Percentiles rank a stretch among this genome's conserved stretches.
These are phyloP conservation scores for Lateolabrax maculatus DNA, from an alignment of 2,797 vertebrate genomes.

Conservation along the genomic window DNA sequence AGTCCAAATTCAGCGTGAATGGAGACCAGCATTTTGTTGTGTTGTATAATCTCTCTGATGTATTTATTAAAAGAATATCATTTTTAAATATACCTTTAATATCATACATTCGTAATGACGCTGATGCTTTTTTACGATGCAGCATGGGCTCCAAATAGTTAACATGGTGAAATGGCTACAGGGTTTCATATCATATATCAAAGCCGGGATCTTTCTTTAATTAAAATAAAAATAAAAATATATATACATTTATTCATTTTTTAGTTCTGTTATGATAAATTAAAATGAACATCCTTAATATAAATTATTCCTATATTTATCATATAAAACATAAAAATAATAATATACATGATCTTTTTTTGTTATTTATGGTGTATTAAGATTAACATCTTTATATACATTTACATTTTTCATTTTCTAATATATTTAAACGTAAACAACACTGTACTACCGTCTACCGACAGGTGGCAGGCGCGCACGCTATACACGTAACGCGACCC, in stretches of 20 bases:
- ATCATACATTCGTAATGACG: no score
- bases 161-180: no score
- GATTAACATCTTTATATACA: neutral
- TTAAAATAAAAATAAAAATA: neutral
- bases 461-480: conserved; percentile 36
- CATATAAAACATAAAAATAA: neutral
- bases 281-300: neutral
- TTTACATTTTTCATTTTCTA: no score
- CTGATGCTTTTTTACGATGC: no score
- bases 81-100: neutral
- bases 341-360: no score
- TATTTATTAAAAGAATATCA: neutral
- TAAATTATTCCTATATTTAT: neutral
- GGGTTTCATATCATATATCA: no score
- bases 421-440: neutral
- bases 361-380: no score
- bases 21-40: no score
- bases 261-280: no score
- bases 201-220: neutral
- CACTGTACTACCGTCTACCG: neutral
- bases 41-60: no score
- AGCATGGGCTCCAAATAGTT: neutral
- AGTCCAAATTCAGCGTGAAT: neutral
- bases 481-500: accelerated
- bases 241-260: no score